Evolutionary conservation across 2,888 invertebrate genomes (phyloP).

Genomic region (Hermaeophaga mercurialis): DNA sequence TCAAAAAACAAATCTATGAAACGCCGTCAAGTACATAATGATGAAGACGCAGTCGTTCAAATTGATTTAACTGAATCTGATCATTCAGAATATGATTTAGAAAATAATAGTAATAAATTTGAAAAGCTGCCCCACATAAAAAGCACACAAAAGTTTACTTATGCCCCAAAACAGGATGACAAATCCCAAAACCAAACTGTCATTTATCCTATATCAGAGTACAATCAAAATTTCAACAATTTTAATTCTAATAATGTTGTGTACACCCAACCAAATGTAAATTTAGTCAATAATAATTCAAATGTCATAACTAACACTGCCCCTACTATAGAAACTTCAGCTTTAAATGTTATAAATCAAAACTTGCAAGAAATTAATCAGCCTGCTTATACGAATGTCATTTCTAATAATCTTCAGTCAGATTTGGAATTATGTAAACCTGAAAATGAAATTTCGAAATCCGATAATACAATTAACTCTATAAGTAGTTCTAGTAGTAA

Average conservation of each 20-base stretch:
- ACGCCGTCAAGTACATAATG: slow-evolving; percentile 23
- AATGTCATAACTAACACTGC: slow-evolving; percentile 41
- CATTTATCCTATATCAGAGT: slow-evolving; percentile 46
- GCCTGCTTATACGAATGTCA: slow-evolving; percentile 33
- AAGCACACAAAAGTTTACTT: slow-evolving; percentile 43
- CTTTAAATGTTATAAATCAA: slow-evolving; percentile 43
- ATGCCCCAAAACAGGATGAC: slow-evolving; percentile 41
- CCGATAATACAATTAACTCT: slow-evolving; percentile 26
- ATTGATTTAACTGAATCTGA: slow-evolving; percentile 49
- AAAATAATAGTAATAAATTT: slow-evolving; percentile 34
- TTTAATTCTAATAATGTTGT: slow-evolving; percentile 36
- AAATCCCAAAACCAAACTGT: slow-evolving; percentile 42
- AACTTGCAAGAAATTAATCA: slow-evolving; percentile 32
- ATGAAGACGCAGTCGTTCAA: slow-evolving; percentile 45
- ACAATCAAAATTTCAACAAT: slow-evolving; percentile 41
- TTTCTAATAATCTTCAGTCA: slow-evolving; percentile 19
- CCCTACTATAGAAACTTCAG: slow-evolving; percentile 36
- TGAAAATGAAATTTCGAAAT: not conserved
- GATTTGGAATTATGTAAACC: slow-evolving; percentile 16
- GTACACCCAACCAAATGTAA: slow-evolving; percentile 38
- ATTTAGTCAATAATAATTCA: slow-evolving; percentile 32
- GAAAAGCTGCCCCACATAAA: slow-evolving; percentile 45
- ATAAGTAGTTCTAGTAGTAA: slow-evolving; percentile 1
- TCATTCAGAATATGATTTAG: slow-evolving; percentile 35
- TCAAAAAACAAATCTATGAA: slow-evolving; percentile 27